Conservation (phyloP, 2,113 vertebrate species). For the Syngnathus typhle region DNA sequence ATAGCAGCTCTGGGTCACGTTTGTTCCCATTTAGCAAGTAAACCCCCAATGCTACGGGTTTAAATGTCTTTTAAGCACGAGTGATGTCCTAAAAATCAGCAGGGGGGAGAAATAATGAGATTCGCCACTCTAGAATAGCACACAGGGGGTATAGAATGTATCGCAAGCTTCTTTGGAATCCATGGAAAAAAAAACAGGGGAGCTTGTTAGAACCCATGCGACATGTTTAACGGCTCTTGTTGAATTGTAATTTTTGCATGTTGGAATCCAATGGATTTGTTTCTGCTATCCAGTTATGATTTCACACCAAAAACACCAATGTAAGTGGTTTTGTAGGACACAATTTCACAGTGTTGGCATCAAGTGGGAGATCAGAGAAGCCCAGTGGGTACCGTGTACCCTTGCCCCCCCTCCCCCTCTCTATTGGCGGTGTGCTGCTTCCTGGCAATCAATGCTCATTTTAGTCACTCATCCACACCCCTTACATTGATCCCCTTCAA, state of each 20-base stretch:
- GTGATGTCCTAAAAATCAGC: conserved; percentile 27
- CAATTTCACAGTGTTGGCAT: conserved; percentile 14
- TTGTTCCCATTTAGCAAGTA: conserved; percentile 10
- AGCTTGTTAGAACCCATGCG: conserved; percentile 12
- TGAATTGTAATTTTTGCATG: conserved; percentile 3
- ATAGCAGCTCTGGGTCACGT: conserved; percentile 15
- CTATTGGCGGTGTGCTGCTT: conserved; percentile 32
- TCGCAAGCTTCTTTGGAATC: conserved; percentile 15
- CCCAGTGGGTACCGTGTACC: conserved; percentile 27
- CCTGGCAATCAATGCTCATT: conserved; percentile 57
- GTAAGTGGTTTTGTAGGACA: conserved; percentile 5
- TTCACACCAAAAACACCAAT: conserved; percentile 2
- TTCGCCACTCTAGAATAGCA: background rate
- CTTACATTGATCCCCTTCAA: conserved; percentile 43
- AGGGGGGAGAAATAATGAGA: conserved; percentile 42
- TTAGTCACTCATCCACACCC: conserved; percentile 55
- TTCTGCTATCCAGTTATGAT: background rate
- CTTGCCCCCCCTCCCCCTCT: conserved; percentile 12
- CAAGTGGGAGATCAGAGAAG: background rate
- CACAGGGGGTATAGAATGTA: conserved; percentile 4
- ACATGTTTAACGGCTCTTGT: conserved; percentile 2
- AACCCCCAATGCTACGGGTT: conserved; percentile 4
- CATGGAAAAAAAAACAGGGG: conserved; percentile 25
- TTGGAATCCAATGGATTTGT: conserved; percentile 7
- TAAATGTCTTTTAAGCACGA: conserved; percentile 3